A percentile compares a stretch with the other conserved stretches of the same genome.
Conservation (phyloP, 2,113 vertebrate genomes). For the Lasiurus borealis region DNA sequence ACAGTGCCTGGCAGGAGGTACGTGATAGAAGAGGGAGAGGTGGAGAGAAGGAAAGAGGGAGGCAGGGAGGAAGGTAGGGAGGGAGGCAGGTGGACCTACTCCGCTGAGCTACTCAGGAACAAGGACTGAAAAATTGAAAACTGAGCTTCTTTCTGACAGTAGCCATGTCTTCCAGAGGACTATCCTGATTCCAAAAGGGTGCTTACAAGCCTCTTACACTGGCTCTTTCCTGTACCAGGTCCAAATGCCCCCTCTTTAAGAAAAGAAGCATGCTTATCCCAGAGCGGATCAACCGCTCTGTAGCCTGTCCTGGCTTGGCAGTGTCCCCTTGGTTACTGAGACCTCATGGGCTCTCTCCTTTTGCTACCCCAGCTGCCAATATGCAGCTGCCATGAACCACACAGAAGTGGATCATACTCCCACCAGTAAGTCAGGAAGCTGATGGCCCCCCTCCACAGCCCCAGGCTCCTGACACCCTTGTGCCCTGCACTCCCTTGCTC, state of each 20-base stretch:
- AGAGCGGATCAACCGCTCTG: conserved; percentile 32
- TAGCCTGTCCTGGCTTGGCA: conserved; percentile 53
- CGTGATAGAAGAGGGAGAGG: too few species aligned
- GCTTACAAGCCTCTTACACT: conserved; percentile 22
- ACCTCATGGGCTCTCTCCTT: conserved; percentile 48
- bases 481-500: not conserved
- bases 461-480: not conserved
- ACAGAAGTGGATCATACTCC: conserved; percentile 44
- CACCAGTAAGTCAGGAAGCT: not conserved
- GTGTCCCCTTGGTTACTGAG: conserved; percentile 67
- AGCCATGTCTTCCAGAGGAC: not conserved
- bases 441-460: not conserved
- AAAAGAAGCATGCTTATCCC: conserved; percentile 31
- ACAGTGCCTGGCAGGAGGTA: not conserved
- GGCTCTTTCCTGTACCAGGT: conserved; percentile 35
- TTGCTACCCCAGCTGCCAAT: conserved; percentile 44
- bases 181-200: not conserved
- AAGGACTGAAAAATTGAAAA: not conserved
- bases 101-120: not conserved
- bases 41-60: not conserved
- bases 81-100: not conserved
- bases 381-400: conserved; percentile 14
- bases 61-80: too few species aligned
- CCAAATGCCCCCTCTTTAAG: not conserved
- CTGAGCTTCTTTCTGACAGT: not conserved